A percentile compares a stretch with the other conserved stretches of the same genome.
Evolutionary conservation across 2,888 invertebrate genomes (phyloP).

Genomic region (Macaria liturata): DNA sequence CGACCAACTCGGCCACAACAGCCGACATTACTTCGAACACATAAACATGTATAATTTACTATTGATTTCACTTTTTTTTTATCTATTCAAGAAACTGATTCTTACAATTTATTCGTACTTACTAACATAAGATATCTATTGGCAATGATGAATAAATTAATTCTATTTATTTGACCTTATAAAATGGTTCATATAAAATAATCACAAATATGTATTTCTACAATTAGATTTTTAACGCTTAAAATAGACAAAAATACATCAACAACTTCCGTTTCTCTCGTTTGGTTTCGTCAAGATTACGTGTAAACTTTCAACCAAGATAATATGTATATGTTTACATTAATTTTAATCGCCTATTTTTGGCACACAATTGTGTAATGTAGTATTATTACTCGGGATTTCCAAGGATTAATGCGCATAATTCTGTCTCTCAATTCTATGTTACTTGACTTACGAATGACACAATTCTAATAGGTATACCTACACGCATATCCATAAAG

Average conservation of each 20-base stretch:
- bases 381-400: too few relatives aligned
- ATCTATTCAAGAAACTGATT: constrained; percentile 23
- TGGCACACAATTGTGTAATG: too few relatives aligned
- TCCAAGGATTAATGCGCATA: too few relatives aligned
- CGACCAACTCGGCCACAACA: too few relatives aligned
- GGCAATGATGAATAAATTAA: constrained; percentile 33
- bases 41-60: not conserved
- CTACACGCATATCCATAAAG: too few relatives aligned
- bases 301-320: not conserved
- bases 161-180: constrained; percentile 22
- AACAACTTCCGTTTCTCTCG: constrained; percentile 3
- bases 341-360: too few relatives aligned
- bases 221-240: constrained; percentile 23
- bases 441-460: not conserved
- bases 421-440: not conserved
- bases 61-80: constrained; percentile 10
- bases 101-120: constrained; percentile 29
- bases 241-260: constrained; percentile 20
- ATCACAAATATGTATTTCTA: constrained; percentile 33
- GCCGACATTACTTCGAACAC: too few relatives aligned
- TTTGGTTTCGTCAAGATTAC: constrained; percentile 1
- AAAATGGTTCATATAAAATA: constrained; percentile 33
- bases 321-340: not conserved
- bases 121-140: constrained; percentile 37
- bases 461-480: too few relatives aligned